These are phyloP conservation scores for Drosophila mauritiana DNA, from an alignment of 1,140 invertebrate species.

Conservation along the genomic window DNA sequence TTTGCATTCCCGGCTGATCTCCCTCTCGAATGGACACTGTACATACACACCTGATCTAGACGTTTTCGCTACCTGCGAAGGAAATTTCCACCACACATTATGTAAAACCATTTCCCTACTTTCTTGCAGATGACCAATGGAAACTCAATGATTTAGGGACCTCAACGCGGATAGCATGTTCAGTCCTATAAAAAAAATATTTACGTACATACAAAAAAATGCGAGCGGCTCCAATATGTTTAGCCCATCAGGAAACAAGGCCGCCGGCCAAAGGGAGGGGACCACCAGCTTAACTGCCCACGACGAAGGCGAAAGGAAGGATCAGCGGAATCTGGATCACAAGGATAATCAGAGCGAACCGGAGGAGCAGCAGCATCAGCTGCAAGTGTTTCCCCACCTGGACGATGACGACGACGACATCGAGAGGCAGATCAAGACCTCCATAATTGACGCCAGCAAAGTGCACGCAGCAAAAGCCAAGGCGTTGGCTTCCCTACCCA, in stretches of 20 bases:
- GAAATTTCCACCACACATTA: conserved; percentile 6
- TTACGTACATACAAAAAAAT: conserved; percentile 84
- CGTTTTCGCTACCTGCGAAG: conserved; percentile 21
- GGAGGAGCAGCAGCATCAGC: not conserved
- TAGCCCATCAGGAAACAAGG: conserved; percentile 43
- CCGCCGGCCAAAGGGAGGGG: conserved; percentile 4
- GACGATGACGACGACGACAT: conserved; percentile 67
- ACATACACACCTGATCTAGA: conserved; percentile 26
- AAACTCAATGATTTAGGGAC: conserved; percentile 12
- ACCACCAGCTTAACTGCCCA: conserved; percentile 17
- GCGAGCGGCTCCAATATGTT: conserved; percentile 76
- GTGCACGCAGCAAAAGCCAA: conserved; percentile 63
- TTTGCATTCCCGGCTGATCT: not conserved
- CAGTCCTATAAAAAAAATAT: conserved; percentile 81
- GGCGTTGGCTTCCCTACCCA: conserved; percentile 37
- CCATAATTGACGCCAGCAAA: conserved; percentile 73
- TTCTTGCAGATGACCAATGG: conserved; percentile 44
- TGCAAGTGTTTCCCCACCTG: not conserved
- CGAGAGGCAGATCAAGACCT: conserved; percentile 76
- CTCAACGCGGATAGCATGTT: conserved; percentile 66
- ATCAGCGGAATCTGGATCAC: not conserved
- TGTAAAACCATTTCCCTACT: conserved; percentile 5
- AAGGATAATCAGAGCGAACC: conserved; percentile 8
- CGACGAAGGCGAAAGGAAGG: conserved; percentile 5
- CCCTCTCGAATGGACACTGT: not conserved